Base-by-base conservation (phyloP, 2,113 vertebrate species). In the Serinus canaria region DNA sequence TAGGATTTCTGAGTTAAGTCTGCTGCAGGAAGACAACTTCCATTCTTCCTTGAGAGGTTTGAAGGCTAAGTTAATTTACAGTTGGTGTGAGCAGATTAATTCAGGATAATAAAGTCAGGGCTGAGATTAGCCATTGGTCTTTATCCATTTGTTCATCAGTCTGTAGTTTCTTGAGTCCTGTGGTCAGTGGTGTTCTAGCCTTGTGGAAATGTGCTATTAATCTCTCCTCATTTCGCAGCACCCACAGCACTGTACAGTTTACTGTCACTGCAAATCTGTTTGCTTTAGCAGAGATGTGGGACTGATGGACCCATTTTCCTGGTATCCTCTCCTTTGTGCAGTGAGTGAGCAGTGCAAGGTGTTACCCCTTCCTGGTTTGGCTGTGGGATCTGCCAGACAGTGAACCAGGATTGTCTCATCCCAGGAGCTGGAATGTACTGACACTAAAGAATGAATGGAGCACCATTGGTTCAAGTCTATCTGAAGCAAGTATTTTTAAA, bases 21-120 rank as follows among this genome's bases (percentile, higher is more conserved):
- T 78, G 33, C 44, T 75, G 43, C 1, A 2, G 56, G 35, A 90
- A 69, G 66, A 67, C 72, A 86, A 67, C 60, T 94, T 93, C 55
- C 59, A 41, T 62, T 85, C 94, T 82, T 95, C n/a, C 67, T 86
- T 31, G 80, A 69, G 47, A 81, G 58, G 7, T 70, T 43, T 66
- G 68, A 87, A 70, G 30, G 49, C 75, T 87, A 87, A 92, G 44
- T 92, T 76, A 92, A 90, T 94, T 90, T 49, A 50, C 62, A 52
- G 39, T 33, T 76, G 50, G 13, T 77, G 25, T 69, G 73, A 70
- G 53, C 76, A 88, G 52, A 63, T 92, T 82, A 81, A 72, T 85
- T 87, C 55, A 58, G 39, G 56, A 76, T 93, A 80, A 91, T 74
- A 68, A 91, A 67, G 31, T 86, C 64, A 82, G 53, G 70, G 78